These are phyloP conservation scores for Chymomyza procnemis DNA, from an alignment of 2,888 invertebrate genomes.

Conservation along the genomic window DNA sequence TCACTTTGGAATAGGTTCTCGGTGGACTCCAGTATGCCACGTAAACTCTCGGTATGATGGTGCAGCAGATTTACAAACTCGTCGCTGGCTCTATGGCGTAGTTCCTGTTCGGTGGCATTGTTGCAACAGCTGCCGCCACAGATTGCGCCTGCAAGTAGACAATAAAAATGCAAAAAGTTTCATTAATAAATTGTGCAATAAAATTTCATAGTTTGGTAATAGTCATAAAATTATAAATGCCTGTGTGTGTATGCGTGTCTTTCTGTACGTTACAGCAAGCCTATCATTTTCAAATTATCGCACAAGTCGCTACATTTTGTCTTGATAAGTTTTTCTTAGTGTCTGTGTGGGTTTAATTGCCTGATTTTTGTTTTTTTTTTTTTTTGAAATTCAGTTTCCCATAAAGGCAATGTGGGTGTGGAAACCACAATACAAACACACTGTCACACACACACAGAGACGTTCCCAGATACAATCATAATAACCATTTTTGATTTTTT, in stretches of 20 bases:
- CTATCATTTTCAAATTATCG: constrained; percentile 55
- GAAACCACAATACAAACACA: not conserved
- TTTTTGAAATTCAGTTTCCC: constrained; percentile 3
- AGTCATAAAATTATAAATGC: not conserved
- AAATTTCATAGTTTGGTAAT: not conserved
- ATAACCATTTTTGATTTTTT: not conserved
- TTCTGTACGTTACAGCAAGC: constrained; percentile 14
- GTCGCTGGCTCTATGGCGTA: constrained; percentile 75
- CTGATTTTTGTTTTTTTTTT: not conserved
- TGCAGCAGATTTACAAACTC: constrained; percentile 85
- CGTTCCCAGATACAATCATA: not conserved
- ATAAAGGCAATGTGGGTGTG: constrained; percentile 35
- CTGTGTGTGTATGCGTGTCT: not conserved
- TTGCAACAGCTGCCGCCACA: constrained; percentile 78
- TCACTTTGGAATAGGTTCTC: constrained; percentile 87
- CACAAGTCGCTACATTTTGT: constrained; percentile 36
- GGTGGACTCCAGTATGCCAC: constrained; percentile 87
- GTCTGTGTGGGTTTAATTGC: not conserved
- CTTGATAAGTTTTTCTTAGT: constrained; percentile 15
- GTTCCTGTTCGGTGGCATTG: constrained; percentile 76
- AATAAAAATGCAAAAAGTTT: constrained; percentile 1
- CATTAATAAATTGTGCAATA: not conserved
- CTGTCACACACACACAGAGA: not conserved
- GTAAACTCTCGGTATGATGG: constrained; percentile 85
- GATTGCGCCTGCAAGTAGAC: constrained; percentile 72